phyloP scores from a whole-genome alignment of 2,888 invertebrate species.

The Crocallis elinguaria region DNA sequence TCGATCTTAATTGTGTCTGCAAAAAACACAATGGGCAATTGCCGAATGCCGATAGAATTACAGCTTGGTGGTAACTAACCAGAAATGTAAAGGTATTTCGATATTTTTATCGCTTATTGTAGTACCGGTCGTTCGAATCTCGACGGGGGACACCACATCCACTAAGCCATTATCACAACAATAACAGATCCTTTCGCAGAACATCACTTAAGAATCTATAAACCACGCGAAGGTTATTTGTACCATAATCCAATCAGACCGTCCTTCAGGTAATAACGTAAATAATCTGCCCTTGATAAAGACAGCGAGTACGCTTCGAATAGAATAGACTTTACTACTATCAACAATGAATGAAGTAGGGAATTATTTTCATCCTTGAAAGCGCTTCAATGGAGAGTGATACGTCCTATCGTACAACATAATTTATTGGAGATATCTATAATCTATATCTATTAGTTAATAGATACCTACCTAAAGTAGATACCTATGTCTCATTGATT shows the following conservation, averaged over 20 bases:
- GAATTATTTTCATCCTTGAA: constrained; percentile 11
- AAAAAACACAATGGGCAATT: too few species aligned
- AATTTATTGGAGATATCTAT: constrained; percentile 2
- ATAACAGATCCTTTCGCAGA: too few species aligned
- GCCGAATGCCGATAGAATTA: too few species aligned
- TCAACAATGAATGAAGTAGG: constrained; percentile 3
- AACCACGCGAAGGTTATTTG: not conserved
- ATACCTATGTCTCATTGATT: too few species aligned
- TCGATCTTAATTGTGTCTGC: too few species aligned
- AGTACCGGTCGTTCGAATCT: too few species aligned
- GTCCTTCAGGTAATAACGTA: constrained; percentile 7
- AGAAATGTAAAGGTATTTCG: too few species aligned
- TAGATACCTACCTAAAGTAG: too few species aligned
- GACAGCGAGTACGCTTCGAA: not conserved
- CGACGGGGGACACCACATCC: too few species aligned
- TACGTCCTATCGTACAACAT: constrained; percentile 3
- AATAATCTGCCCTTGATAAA: constrained; percentile 14
- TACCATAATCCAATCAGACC: not conserved
- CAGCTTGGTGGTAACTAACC: too few species aligned
- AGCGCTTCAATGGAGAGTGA: constrained; percentile 3
- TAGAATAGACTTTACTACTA: not conserved
- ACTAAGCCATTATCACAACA: too few species aligned
- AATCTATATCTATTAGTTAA: not conserved
- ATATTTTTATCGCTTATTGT: too few species aligned
- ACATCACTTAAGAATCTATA: not conserved